phyloP scores from a whole-genome alignment of 2,113 vertebrate species.

The Hippocampus mohnikei region DNA sequence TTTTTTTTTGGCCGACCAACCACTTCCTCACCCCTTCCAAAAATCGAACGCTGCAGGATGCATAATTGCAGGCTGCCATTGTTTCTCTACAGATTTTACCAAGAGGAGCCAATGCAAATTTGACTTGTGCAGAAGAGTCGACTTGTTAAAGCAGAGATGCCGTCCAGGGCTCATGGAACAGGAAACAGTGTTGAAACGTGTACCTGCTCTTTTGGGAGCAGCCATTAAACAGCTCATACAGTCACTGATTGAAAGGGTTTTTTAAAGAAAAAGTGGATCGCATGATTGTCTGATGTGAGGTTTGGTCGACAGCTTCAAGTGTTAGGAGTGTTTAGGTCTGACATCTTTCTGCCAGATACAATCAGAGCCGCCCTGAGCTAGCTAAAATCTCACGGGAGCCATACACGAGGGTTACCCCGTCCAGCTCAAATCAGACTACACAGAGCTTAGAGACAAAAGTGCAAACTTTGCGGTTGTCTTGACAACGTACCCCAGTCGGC shows the following conservation, averaged over 20 bases:
- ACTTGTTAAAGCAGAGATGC: background rate
- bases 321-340: conserved; percentile 46
- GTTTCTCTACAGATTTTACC: conserved; percentile 4
- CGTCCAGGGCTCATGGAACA: conserved; percentile 2
- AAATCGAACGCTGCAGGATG: conserved; percentile 17
- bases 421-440: conserved; percentile 31
- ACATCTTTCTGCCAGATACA: conserved; percentile 43
- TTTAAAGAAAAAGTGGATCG: conserved; percentile 13
- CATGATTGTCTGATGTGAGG: conserved; percentile 51
- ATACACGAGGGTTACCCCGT: conserved; percentile 39
- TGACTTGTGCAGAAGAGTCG: conserved; percentile 14
- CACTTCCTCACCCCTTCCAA: conserved; percentile 2
- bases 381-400: conserved; percentile 40
- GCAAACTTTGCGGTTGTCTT: conserved; percentile 74
- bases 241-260: conserved; percentile 21
- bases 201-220: conserved; percentile 12
- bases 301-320: conserved; percentile 64
- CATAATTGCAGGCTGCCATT: conserved; percentile 6
- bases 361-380: conserved; percentile 83
- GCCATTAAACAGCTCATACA: conserved; percentile 19
- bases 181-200: conserved; percentile 17
- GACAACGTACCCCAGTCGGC: conserved; percentile 25
- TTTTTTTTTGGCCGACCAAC: conserved; percentile 3
- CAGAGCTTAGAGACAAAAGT: conserved; percentile 68
- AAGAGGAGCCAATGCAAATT: background rate